phyloP scores from a whole-genome alignment of 2,113 vertebrate species.

The Bufo bufo region DNA sequence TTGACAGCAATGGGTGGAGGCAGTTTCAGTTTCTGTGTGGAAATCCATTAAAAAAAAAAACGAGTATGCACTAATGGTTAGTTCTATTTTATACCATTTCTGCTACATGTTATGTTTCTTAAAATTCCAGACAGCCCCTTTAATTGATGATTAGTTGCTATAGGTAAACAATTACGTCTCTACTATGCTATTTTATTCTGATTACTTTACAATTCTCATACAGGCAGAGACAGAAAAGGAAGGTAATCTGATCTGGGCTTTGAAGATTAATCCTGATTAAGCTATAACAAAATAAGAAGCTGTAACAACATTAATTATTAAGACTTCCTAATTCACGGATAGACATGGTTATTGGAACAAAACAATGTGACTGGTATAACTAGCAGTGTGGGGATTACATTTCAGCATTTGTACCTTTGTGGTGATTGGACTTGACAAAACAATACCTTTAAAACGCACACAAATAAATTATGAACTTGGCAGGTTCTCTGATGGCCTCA shows the following conservation, averaged over 20 bases:
- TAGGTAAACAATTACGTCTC: neutral
- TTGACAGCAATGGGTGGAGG: too few relatives aligned
- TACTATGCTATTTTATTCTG: neutral
- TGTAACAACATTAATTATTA: constrained; percentile 15
- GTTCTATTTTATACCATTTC: too few relatives aligned
- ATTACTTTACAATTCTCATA: neutral
- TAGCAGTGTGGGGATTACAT: constrained; percentile 19
- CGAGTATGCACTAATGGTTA: too few relatives aligned
- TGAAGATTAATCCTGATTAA: constrained; percentile 20
- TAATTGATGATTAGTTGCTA: too few relatives aligned
- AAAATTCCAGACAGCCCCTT: too few relatives aligned
- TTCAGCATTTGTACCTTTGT: constrained; percentile 96
- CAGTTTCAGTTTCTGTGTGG: too few relatives aligned
- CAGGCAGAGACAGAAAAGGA: neutral
- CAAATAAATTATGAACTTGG: constrained; percentile 98
- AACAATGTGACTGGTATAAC: neutral
- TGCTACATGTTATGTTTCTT: too few relatives aligned
- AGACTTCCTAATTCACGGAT: neutral
- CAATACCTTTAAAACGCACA: constrained; percentile 99
- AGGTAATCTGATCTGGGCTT: constrained; percentile 11
- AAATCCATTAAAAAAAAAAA: too few relatives aligned
- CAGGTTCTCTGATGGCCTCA: constrained; percentile 85
- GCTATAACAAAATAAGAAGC: neutral
- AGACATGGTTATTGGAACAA: neutral
- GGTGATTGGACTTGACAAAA: constrained; percentile 99